Percentiles rank a stretch among this genome's conserved stretches.
Conservation (phyloP, 2,888 invertebrate genomes). For the Drosophila ustulata region DNA sequence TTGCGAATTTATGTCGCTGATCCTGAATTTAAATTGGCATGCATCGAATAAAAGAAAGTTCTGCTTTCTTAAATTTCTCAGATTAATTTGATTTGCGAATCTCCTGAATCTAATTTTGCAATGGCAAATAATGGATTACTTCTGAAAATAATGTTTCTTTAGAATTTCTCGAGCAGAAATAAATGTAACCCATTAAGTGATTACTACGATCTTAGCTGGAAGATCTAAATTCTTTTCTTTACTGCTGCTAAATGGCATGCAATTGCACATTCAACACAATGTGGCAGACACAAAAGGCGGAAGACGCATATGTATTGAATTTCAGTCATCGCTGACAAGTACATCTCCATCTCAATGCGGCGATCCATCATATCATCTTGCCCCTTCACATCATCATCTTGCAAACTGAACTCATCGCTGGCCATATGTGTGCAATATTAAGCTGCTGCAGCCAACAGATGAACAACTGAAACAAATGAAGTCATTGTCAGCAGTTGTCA, state of each 20-base stretch:
- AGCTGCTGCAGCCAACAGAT: slow-evolving; percentile 53
- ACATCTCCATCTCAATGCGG: slow-evolving; percentile 37
- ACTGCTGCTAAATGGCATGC: slow-evolving; percentile 45
- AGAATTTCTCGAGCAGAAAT: background rate
- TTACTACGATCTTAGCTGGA: slow-evolving; percentile 59
- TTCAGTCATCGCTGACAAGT: slow-evolving; percentile 51
- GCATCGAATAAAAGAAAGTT: background rate
- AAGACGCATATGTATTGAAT: slow-evolving; percentile 39
- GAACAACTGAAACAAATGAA: slow-evolving; percentile 79
- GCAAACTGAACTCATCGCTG: slow-evolving; percentile 24
- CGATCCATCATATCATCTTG: slow-evolving; percentile 47
- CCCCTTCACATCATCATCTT: slow-evolving; percentile 8
- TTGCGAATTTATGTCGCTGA: background rate
- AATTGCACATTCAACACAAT: slow-evolving; percentile 73
- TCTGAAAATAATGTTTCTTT: background rate
- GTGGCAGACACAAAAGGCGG: slow-evolving; percentile 62
- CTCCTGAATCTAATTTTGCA: background rate
- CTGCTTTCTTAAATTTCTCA: background rate
- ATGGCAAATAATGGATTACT: background rate
- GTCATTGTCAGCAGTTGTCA: slow-evolving; percentile 79
- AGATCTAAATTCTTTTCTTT: slow-evolving; percentile 41
- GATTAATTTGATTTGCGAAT: background rate
- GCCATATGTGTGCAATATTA: slow-evolving; percentile 76
- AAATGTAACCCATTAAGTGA: slow-evolving; percentile 42
- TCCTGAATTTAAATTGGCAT: background rate